phyloP scores from a whole-genome alignment of 2,113 vertebrate species.

The Anoplopoma fimbria region DNA sequence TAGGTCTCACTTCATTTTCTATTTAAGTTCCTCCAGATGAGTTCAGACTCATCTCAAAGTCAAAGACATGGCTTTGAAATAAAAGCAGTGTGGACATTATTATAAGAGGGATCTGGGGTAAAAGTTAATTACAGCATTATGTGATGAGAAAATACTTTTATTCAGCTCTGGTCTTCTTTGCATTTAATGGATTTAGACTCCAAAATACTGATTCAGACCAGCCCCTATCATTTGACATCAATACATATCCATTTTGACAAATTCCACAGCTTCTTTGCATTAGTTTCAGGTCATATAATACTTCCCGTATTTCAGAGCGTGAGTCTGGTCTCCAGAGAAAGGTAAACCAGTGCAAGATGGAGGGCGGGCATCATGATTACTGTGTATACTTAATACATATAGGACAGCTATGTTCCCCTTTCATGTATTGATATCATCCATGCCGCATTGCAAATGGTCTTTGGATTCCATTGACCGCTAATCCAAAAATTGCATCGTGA shows the following conservation, averaged over 20 bases:
- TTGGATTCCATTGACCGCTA: constrained; percentile 53
- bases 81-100: neutral
- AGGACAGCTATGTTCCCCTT: constrained; percentile 51
- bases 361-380: constrained; percentile 52
- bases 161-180: constrained; percentile 43
- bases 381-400: constrained; percentile 44
- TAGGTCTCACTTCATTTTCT: constrained; percentile 50
- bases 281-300: constrained; percentile 72
- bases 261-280: constrained; percentile 77
- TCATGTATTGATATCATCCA: constrained; percentile 61
- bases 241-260: constrained; percentile 65
- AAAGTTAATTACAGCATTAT: neutral
- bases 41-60: constrained; percentile 31
- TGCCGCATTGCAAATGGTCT: constrained; percentile 52
- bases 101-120: neutral
- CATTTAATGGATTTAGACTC: constrained; percentile 55
- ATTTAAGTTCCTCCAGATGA: constrained; percentile 57
- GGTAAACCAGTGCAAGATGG: constrained; percentile 63
- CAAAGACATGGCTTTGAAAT: neutral
- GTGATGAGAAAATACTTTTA: constrained; percentile 19
- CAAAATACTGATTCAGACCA: constrained; percentile 56
- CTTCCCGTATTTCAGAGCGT: constrained; percentile 60
- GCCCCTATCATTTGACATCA: constrained; percentile 55
- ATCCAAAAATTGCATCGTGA: constrained; percentile 63
- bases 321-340: constrained; percentile 52